phyloP scores from a whole-genome alignment of 2,113 vertebrate species.

The human (Homo sapiens) region DNA sequence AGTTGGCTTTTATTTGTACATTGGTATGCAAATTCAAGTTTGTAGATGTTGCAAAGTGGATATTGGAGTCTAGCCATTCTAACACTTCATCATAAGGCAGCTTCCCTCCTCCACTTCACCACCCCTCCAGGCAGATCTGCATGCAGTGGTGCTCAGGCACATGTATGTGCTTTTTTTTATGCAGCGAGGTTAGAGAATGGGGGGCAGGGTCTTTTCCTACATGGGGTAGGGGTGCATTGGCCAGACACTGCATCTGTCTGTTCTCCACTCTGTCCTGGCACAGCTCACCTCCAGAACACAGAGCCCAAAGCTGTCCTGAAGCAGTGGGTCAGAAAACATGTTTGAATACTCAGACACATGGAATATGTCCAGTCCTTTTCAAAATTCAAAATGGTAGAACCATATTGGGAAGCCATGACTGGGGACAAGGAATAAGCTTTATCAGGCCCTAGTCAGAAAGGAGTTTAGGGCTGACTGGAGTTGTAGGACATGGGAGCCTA shows the following conservation, averaged over 20 bases:
- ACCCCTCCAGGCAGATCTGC: accelerated
- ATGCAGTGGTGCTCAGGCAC: background rate
- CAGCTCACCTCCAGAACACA: background rate
- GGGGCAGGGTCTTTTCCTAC: background rate
- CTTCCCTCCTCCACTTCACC: accelerated
- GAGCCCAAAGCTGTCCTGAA: background rate
- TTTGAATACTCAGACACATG: background rate
- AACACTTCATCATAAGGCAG: accelerated
- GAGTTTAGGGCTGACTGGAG: too few relatives aligned
- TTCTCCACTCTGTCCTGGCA: background rate
- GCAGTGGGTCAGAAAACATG: background rate
- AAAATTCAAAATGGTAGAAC: background rate
- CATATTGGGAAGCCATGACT: background rate
- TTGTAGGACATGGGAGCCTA: background rate
- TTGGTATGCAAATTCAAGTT: background rate
- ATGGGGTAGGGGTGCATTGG: background rate
- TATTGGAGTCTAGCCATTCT: background rate
- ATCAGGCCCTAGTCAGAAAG: too few relatives aligned
- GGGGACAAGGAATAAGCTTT: background rate
- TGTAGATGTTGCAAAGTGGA: background rate
- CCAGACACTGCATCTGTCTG: too few relatives aligned
- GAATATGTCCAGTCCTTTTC: background rate
- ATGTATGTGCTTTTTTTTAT: background rate
- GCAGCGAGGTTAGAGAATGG: background rate
- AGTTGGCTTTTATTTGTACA: background rate